Conservation (phyloP, 1,140 invertebrate species). For the Eriosoma lanigerum region DNA sequence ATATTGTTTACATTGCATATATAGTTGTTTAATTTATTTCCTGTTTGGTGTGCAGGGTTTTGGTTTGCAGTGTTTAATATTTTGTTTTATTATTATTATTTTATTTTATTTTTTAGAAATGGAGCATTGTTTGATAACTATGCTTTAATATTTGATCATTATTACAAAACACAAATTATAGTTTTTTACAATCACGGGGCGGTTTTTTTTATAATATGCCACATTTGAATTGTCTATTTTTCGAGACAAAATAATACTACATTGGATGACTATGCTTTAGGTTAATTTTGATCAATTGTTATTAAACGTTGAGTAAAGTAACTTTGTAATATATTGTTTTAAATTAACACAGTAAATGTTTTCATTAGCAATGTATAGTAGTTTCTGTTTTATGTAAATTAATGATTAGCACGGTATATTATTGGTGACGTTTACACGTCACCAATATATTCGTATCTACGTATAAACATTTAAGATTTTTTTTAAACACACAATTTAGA, state of each 20-base stretch:
- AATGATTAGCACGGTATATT: slow-evolving; percentile 43
- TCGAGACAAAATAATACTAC: slow-evolving; percentile 6
- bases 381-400: slow-evolving; percentile 33
- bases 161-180: slow-evolving; percentile 22
- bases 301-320: slow-evolving; percentile 25
- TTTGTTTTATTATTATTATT: slow-evolving; percentile 33
- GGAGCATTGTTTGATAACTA: slow-evolving; percentile 34
- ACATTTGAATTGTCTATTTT: slow-evolving; percentile 23
- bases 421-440: background rate
- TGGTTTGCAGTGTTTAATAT: slow-evolving; percentile 42
- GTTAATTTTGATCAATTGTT: slow-evolving; percentile 27
- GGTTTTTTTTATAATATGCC: background rate
- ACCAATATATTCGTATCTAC: no score
- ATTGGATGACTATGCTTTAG: slow-evolving; percentile 16
- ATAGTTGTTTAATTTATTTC: slow-evolving; percentile 31
- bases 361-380: slow-evolving; percentile 40
- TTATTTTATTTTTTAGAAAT: slow-evolving; percentile 13
- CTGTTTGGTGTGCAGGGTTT: slow-evolving; percentile 49
- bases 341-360: slow-evolving; percentile 44
- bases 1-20: slow-evolving; percentile 22
- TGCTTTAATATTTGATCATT: slow-evolving; percentile 29
- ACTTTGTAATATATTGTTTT: slow-evolving; percentile 40
- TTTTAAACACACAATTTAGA: background rate
- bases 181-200: slow-evolving; percentile 12
- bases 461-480: background rate